Conservation (phyloP, 2,113 vertebrate species). For the Pontoporia blainvillei region DNA sequence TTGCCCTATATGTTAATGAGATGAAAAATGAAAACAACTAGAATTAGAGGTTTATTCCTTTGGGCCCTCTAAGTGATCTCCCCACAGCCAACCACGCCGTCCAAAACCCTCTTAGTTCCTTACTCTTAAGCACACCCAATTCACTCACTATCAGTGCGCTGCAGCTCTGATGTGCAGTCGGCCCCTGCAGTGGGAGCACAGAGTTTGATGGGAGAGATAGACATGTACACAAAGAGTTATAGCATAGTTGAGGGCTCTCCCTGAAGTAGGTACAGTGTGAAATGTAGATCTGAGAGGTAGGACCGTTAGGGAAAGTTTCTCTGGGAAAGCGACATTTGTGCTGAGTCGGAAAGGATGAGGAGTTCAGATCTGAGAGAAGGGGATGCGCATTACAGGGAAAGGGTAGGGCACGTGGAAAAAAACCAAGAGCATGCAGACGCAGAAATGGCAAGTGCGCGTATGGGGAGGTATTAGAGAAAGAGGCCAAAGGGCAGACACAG, state of each 20-base stretch:
- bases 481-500: not conserved
- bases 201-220: not conserved
- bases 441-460: not conserved
- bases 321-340: not conserved
- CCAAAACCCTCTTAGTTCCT: not conserved
- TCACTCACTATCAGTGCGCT: accelerated
- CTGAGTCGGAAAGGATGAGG: not conserved
- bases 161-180: not conserved
- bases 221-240: not conserved
- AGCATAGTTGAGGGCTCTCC: not conserved
- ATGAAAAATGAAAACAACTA: not conserved
- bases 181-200: not conserved
- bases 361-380: not conserved
- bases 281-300: not conserved
- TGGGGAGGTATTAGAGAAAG: not conserved
- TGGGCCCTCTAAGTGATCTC: not conserved
- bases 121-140: not conserved
- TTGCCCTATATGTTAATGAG: not conserved
- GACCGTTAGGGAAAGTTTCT: not conserved
- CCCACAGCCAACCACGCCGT: not conserved
- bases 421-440: not conserved
- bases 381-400: not conserved
- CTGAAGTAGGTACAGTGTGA: not conserved
- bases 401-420: not conserved
- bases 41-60: not conserved